A percentile compares a stretch with the other conserved stretches of the same genome.
Evolutionary conservation across 1,140 invertebrate species (phyloP).

Genomic region (Drosophila fuyamai): DNA sequence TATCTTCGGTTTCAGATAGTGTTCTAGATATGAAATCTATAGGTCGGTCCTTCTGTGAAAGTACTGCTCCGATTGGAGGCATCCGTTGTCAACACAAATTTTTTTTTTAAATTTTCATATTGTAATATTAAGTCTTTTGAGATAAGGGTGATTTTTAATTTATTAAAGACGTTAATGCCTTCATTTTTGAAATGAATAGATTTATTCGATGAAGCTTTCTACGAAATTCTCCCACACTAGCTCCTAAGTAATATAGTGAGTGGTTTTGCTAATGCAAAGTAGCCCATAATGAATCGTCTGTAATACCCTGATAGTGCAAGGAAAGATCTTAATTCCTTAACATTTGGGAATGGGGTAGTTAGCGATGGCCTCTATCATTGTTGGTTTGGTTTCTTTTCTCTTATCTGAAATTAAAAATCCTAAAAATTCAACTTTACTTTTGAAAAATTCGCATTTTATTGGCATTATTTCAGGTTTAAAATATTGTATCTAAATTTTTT

Average conservation of each 20-base stretch:
- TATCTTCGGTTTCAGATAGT: constrained; percentile 57
- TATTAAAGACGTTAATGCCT: neutral
- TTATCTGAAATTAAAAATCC: too few species aligned
- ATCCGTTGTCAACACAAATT: neutral
- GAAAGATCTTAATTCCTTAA: neutral
- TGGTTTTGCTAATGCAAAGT: too few species aligned
- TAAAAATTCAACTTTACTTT: neutral
- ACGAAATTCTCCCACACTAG: neutral
- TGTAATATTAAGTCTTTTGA: neutral
- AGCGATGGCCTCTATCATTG: neutral
- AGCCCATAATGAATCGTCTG: too few species aligned
- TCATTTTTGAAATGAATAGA: neutral
- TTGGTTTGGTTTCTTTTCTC: neutral
- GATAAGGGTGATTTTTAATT: neutral
- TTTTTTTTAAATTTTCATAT: neutral
- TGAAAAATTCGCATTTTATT: neutral
- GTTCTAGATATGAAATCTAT: too few species aligned
- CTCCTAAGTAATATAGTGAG: too few species aligned
- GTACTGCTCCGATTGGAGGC: constrained; percentile 6
- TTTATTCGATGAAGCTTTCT: too few species aligned
- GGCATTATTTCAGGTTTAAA: neutral
- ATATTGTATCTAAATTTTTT: too few species aligned
- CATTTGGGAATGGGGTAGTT: neutral
- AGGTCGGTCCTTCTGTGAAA: constrained; percentile 78
- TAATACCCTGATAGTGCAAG: too few species aligned